Evolutionary conservation across 1,140 invertebrate species (phyloP).

Genomic region (Fopius arisanus): DNA sequence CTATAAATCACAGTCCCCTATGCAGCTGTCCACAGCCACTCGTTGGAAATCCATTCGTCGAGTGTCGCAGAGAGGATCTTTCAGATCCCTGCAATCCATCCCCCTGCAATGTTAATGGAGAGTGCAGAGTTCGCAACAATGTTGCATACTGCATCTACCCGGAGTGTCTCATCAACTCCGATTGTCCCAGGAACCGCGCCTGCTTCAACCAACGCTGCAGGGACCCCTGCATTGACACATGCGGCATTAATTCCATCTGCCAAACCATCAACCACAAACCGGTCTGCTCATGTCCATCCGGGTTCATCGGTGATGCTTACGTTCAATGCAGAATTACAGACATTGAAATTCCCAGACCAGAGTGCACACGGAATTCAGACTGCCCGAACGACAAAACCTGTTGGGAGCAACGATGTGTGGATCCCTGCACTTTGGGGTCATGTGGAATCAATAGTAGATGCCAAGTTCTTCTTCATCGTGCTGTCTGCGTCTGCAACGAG

Average conservation of each 20-base stretch:
- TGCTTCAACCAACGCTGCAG: constrained; percentile 83
- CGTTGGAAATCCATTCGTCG: constrained; percentile 79
- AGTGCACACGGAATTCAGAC: constrained; percentile 81
- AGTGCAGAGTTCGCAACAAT: constrained; percentile 76
- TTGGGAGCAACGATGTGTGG: constrained; percentile 77
- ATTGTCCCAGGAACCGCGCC: constrained; percentile 81
- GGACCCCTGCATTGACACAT: constrained; percentile 82
- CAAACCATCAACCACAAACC: constrained; percentile 82
- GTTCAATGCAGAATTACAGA: constrained; percentile 70
- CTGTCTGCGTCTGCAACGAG: constrained; percentile 83
- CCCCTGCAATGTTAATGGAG: constrained; percentile 81
- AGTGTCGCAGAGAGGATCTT: constrained; percentile 69
- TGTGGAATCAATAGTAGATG: constrained; percentile 87
- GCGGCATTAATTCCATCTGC: constrained; percentile 87
- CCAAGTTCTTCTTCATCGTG: constrained; percentile 80
- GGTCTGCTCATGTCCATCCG: constrained; percentile 80
- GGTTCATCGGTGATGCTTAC: constrained; percentile 81
- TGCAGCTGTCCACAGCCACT: constrained; percentile 77
- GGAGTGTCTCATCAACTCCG: constrained; percentile 85
- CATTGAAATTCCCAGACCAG: constrained; percentile 69
- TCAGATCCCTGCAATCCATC: constrained; percentile 81
- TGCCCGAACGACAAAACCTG: constrained; percentile 87
- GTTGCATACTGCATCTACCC: constrained; percentile 81
- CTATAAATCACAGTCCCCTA: constrained; percentile 81
- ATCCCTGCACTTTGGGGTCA: constrained; percentile 77